These are phyloP conservation scores for Anomalospiza imberbis DNA, from an alignment of 2,797 vertebrate genomes.

Conservation along the genomic window DNA sequence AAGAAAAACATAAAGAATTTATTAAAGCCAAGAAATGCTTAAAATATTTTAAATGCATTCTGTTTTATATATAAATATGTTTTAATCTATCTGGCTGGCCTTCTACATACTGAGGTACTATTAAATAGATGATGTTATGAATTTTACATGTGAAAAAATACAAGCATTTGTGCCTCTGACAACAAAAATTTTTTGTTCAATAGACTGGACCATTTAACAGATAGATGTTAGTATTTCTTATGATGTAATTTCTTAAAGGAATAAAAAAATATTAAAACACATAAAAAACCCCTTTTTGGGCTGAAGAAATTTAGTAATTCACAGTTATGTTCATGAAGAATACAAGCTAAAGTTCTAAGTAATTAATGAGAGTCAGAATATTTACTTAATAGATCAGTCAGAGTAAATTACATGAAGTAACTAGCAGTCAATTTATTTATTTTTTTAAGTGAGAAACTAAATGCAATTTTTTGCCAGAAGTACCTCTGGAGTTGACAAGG, in stretches of 20 bases:
- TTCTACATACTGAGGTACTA: neutral
- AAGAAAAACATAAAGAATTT: neutral
- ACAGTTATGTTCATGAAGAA: neutral
- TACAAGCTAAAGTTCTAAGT: neutral
- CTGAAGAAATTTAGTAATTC: neutral
- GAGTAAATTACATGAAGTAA: neutral
- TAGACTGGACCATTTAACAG: neutral
- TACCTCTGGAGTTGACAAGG: neutral
- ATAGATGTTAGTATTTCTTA: neutral
- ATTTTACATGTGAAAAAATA: neutral
- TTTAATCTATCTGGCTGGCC: neutral
- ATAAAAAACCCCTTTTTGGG: neutral
- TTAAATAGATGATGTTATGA: neutral
- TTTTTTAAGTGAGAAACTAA: neutral
- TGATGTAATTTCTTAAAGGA: neutral
- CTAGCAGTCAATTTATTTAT: neutral
- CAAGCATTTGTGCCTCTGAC: neutral
- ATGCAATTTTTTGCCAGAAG: neutral
- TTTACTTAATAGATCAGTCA: constrained; percentile 11
- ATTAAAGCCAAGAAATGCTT: neutral
- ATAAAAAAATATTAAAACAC: neutral
- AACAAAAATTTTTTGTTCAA: neutral
- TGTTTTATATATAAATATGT: neutral
- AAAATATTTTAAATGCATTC: neutral
- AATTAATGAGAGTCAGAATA: neutral